These are phyloP conservation scores for Panzeria rudis DNA, from an alignment of 2,888 invertebrate species.

Conservation along the genomic window DNA sequence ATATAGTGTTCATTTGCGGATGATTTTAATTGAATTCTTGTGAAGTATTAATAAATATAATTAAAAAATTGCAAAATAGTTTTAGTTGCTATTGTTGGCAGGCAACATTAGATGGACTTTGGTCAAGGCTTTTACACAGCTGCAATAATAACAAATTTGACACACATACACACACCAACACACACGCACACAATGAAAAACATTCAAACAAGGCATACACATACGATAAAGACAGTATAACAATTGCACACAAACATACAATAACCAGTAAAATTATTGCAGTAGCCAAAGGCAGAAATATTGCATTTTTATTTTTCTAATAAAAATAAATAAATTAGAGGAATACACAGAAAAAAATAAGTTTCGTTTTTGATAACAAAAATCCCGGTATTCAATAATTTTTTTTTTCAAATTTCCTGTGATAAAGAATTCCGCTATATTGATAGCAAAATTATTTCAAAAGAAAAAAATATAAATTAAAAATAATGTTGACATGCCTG, in stretches of 20 bases:
- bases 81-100: constrained; percentile 29
- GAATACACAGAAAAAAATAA: no score
- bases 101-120: constrained; percentile 30
- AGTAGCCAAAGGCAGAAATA: not conserved
- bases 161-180: not conserved
- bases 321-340: no score
- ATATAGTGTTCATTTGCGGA: constrained; percentile 35
- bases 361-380: no score
- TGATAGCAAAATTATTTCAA: no score
- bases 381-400: no score
- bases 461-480: no score
- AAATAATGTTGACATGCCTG: no score
- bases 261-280: not conserved
- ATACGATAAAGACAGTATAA: not conserved
- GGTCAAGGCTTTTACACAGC: constrained; percentile 24
- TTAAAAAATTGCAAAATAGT: constrained; percentile 45
- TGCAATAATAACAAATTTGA: not conserved
- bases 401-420: no score
- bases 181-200: not conserved
- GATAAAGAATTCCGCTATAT: no score
- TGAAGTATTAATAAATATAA: constrained; percentile 61
- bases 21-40: constrained; percentile 63
- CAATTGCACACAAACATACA: not conserved
- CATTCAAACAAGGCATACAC: no score
- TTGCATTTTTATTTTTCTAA: not conserved